Evolutionary conservation across 1,140 invertebrate genomes (phyloP), one percentile per base, ranked within the genome.

Genomic region (Magallana angulata): DNA sequence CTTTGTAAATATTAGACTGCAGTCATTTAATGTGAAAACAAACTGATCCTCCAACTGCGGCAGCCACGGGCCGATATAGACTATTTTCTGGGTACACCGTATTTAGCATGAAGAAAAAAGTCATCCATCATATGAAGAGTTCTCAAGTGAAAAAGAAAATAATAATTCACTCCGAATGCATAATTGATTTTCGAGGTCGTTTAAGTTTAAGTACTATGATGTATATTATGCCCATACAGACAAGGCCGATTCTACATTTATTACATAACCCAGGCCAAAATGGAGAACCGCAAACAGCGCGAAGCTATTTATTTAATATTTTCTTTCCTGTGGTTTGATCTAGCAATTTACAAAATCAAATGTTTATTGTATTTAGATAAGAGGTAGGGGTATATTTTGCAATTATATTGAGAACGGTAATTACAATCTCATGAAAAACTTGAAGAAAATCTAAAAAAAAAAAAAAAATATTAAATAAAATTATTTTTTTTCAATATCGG

Each of bases 21-120:
- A 76, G 36, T 76, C 68, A 76, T 76, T 76, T 76, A 76, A 76
- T 76, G 68, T 76, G 68, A 76, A 76, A 76, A 30, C 68, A 76
- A 76, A 76, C 68, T 76, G 12, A 6, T 62, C n/a, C 60, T 30
- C 18, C 1, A 76, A 76, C 24, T 24, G 36, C 24, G 5, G 68
- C 68, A 30, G 68, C 36, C 36, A 30, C 68, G 68, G 24, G 36
- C 68, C 24, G 30, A 18, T 30, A 48, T 48, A 76, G 68, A 30
- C 9, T 24, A 76, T 76, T 76, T 76, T 76, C 24, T 76, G 68
- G 68, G 18, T 76, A 36, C 24, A 76, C 68, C 24, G 68, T 76
- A 76, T 76, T 36, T 76, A 76, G 68, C 24, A 76, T 76, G 68
- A 11, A 76, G 68, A 76, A 76, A 30, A 76, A 76, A 76, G 68